phyloP scores from a whole-genome alignment of 2,888 invertebrate species.

The Barypeithes pellucidus region DNA sequence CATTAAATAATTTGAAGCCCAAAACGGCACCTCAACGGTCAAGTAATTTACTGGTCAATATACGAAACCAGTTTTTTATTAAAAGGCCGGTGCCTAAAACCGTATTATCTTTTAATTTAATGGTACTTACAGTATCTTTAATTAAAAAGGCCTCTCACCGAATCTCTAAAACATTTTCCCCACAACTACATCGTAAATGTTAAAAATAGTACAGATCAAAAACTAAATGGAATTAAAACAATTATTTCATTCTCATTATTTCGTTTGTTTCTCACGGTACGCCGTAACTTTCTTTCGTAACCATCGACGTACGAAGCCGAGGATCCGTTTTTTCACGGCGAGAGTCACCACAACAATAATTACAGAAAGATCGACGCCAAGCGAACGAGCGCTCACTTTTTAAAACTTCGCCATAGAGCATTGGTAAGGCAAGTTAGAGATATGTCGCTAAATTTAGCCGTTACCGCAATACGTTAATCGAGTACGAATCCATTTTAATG shows the following conservation, averaged over 20 bases:
- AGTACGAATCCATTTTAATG: too few species aligned
- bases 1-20: too few species aligned
- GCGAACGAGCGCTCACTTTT: slow-evolving; percentile 59
- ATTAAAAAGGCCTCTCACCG: slow-evolving; percentile 17
- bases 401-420: slow-evolving; percentile 56
- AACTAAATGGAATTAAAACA: neutral
- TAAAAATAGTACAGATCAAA: slow-evolving; percentile 1
- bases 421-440: slow-evolving; percentile 31
- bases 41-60: neutral
- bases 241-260: slow-evolving; percentile 38
- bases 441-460: neutral
- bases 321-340: slow-evolving; percentile 36
- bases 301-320: slow-evolving; percentile 28
- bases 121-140: slow-evolving; percentile 14
- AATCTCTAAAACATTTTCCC: neutral
- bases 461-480: neutral
- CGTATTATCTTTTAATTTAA: slow-evolving; percentile 8
- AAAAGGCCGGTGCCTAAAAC: neutral
- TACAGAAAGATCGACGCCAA: slow-evolving; percentile 47
- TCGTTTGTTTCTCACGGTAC: slow-evolving; percentile 33
- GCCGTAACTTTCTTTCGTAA: slow-evolving; percentile 43
- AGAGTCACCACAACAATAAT: slow-evolving; percentile 52
- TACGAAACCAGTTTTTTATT: slow-evolving; percentile 18
- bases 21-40: neutral
- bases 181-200: slow-evolving; percentile 9